phyloP scores from a whole-genome alignment of 2,113 vertebrate genomes.

The Actinemys pallida region DNA sequence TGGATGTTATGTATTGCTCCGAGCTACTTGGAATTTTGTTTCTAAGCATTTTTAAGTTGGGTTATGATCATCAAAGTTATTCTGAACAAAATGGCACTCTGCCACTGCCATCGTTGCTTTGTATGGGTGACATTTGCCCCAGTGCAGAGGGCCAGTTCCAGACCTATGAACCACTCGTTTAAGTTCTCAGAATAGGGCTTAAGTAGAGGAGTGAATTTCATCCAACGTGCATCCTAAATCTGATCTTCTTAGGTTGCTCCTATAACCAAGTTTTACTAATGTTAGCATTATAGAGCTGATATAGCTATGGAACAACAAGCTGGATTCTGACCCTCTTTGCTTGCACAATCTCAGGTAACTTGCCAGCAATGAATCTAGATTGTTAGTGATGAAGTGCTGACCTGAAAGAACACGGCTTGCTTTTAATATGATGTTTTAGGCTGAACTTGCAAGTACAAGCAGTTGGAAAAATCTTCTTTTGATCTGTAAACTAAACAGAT shows the following conservation, averaged over 20 bases:
- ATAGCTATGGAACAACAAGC: not conserved
- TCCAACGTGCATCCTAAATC: accelerated
- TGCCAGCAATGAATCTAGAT: not conserved
- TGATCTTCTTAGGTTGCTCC: not conserved
- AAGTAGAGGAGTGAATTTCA: not conserved
- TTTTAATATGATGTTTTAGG: not conserved
- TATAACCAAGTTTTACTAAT: not conserved
- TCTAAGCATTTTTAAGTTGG: not conserved
- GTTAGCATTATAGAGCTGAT: not conserved
- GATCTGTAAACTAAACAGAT: not conserved
- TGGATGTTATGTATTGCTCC: not conserved
- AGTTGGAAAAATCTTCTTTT: not conserved
- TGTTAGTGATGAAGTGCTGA: too few species aligned
- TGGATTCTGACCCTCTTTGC: not conserved
- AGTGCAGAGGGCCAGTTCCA: not conserved
- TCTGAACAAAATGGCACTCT: not conserved
- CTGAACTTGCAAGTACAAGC: not conserved
- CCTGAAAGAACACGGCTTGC: not conserved
- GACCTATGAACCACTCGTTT: not conserved
- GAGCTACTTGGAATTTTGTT: not conserved
- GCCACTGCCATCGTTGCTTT: not conserved
- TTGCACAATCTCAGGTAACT: not conserved
- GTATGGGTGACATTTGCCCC: not conserved
- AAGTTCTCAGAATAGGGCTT: not conserved
- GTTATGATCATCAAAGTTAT: not conserved